phyloP scores from a whole-genome alignment of 2,888 invertebrate genomes.

The Gastrophysa polygoni region DNA sequence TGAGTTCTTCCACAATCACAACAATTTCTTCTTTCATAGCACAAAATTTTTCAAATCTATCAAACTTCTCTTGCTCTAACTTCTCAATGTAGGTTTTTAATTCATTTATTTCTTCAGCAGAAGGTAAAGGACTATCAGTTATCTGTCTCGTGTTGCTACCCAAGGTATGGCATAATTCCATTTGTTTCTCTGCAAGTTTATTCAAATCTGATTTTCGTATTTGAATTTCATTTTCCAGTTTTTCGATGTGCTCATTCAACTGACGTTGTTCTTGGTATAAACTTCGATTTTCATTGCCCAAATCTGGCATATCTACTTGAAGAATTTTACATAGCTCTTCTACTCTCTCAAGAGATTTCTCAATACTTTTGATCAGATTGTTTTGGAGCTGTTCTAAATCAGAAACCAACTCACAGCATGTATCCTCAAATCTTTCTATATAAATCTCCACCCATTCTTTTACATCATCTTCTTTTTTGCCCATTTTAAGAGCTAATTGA shows the following conservation, averaged over 20 bases:
- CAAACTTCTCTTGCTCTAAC: conserved; percentile 66
- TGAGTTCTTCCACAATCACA: conserved; percentile 53
- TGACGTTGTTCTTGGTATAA: conserved; percentile 40
- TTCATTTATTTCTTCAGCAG: conserved; percentile 65
- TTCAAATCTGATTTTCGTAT: conserved; percentile 60
- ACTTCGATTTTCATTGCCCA: conserved; percentile 41
- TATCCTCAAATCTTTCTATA: neutral
- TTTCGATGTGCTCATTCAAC: conserved; percentile 37
- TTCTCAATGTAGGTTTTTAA: conserved; percentile 65
- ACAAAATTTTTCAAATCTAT: conserved; percentile 57
- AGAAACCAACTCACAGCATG: conserved; percentile 33
- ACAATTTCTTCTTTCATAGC: conserved; percentile 55
- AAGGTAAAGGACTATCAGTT: conserved; percentile 64
- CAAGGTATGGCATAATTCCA: conserved; percentile 62
- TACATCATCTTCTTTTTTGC: neutral
- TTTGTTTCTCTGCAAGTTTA: conserved; percentile 62
- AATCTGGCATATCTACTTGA: conserved; percentile 40
- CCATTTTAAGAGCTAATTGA: neutral
- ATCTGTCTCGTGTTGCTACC: conserved; percentile 62
- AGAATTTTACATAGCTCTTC: conserved; percentile 41
- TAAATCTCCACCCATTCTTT: neutral
- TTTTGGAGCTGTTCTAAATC: conserved; percentile 66
- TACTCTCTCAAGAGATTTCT: conserved; percentile 45
- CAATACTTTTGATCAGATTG: conserved; percentile 63
- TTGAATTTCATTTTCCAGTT: conserved; percentile 60